phyloP scores from a whole-genome alignment of 2,113 vertebrate genomes.

The Gymnorhina tibicen region DNA sequence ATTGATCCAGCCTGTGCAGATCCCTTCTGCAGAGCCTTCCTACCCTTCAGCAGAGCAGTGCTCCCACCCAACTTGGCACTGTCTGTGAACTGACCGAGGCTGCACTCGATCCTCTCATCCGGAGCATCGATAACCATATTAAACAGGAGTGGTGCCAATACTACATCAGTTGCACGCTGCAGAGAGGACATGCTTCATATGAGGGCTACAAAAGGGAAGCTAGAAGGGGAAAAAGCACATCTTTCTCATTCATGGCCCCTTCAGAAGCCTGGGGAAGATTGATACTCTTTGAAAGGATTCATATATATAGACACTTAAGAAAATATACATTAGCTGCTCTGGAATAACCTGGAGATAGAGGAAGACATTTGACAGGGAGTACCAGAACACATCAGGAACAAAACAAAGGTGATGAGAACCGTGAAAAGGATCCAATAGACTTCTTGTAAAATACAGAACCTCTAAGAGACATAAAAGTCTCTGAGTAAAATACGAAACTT shows the following conservation, averaged over 20 bases:
- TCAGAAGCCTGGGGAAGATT: background rate
- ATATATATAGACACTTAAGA: background rate
- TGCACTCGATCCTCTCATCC: background rate
- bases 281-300: background rate
- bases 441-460: background rate
- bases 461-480: background rate
- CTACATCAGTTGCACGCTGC: background rate
- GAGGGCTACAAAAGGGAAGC: background rate
- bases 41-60: background rate
- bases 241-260: background rate
- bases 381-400: background rate
- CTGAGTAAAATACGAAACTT: background rate
- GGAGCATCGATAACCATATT: background rate
- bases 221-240: background rate
- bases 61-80: background rate
- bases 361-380: background rate
- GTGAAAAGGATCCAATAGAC: background rate
- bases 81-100: background rate
- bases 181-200: background rate
- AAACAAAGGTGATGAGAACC: background rate
- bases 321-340: background rate
- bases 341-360: background rate
- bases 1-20: background rate
- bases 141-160: background rate
- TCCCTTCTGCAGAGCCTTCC: background rate